These are phyloP conservation scores for Chloromyia formosa DNA, from an alignment of 2,888 invertebrate genomes.

Conservation along the genomic window DNA sequence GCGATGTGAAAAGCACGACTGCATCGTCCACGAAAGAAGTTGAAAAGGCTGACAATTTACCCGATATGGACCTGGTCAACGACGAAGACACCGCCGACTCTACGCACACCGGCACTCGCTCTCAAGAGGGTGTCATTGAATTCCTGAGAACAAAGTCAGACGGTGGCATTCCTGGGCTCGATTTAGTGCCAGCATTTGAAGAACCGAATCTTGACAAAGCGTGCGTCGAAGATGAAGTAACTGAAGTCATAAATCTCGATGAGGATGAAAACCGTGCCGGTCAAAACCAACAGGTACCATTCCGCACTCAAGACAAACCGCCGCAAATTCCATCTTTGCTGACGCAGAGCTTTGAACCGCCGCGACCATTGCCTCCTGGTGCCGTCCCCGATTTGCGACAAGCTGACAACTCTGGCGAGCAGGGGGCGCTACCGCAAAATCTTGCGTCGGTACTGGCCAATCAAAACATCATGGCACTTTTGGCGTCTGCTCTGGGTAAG, in stretches of 20 bases:
- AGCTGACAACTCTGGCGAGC: constrained; percentile 4
- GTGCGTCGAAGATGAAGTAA: constrained; percentile 49
- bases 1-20: not conserved
- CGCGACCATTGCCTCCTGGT: constrained; percentile 52
- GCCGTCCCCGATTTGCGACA: constrained; percentile 50
- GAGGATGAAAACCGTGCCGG: constrained; percentile 21
- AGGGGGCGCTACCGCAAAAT: not conserved
- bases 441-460: constrained; percentile 29
- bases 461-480: constrained; percentile 21
- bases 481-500: constrained; percentile 38
- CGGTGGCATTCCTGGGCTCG: constrained; percentile 76
- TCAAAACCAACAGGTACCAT: not conserved
- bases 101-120: not conserved
- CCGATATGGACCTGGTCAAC: constrained; percentile 28
- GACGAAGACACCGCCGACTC: constrained; percentile 20
- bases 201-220: constrained; percentile 57
- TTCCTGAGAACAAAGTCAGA: constrained; percentile 56
- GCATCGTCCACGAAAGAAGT: not conserved
- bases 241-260: constrained; percentile 49
- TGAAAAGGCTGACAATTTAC: constrained; percentile 8
- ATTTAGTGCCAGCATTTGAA: constrained; percentile 68
- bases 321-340: constrained; percentile 33
- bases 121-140: constrained; percentile 52
- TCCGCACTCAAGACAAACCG: not conserved
- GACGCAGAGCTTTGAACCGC: constrained; percentile 30